phyloP scores from a whole-genome alignment of 2,113 vertebrate species.

The Parotia lawesii region DNA sequence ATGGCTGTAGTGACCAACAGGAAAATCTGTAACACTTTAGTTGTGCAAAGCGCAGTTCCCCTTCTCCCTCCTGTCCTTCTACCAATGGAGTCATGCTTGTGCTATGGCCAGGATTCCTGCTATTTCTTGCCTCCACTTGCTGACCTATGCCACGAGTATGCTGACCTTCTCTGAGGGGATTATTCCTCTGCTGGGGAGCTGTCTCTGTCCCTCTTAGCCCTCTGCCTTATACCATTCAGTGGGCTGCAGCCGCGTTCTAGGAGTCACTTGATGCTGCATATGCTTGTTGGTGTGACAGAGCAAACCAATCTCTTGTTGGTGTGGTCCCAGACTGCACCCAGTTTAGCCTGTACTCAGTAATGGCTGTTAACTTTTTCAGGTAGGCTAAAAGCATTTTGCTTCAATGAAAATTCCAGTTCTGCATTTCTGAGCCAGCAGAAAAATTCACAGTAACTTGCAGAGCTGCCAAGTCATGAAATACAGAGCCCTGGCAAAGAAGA shows the following conservation, averaged over 20 bases:
- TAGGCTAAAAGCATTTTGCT: not conserved
- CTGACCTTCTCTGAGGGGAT: not conserved
- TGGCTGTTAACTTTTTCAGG: not conserved
- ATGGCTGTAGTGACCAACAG: no score
- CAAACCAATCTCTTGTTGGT: no score
- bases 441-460: not conserved
- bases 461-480: not conserved
- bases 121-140: not conserved
- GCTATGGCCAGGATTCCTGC: not conserved
- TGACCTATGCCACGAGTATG: not conserved
- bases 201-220: not conserved
- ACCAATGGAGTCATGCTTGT: fast-evolving
- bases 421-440: not conserved
- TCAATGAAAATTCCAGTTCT: not conserved
- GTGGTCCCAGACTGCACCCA: not conserved
- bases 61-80: not conserved
- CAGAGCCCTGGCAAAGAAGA: not conserved
- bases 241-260: not conserved
- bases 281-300: fast-evolving
- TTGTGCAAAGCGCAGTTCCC: not conserved
- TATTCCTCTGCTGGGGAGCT: not conserved
- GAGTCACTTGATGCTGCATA: not conserved
- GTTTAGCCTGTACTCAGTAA: not conserved
- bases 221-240: not conserved
- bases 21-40: not conserved